Percentiles rank a stretch among this genome's conserved stretches.
Evolutionary conservation across 2,797 vertebrate genomes (phyloP).

Genomic region (Chelidonichthys spinosus): DNA sequence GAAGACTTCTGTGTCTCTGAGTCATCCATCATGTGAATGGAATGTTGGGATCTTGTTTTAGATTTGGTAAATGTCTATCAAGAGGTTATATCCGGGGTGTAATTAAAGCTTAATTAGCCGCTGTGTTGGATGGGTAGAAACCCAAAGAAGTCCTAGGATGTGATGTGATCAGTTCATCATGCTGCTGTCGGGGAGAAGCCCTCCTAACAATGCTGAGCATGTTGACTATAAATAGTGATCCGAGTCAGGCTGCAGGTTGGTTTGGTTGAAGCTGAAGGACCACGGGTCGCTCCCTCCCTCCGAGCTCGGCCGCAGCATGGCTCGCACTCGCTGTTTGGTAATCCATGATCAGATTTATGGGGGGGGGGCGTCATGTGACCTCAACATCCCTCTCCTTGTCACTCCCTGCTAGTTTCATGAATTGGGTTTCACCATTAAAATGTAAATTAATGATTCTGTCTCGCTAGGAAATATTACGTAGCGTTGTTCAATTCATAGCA

Average conservation of each 20-base stretch:
- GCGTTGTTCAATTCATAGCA: neutral
- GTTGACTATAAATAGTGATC: slow-evolving; percentile 21
- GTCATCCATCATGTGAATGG: too few relatives aligned
- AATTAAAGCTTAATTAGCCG: neutral
- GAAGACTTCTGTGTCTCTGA: too few relatives aligned
- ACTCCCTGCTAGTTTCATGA: neutral
- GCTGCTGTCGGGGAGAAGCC: slow-evolving; percentile 3
- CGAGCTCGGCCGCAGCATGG: neutral
- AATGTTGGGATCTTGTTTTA: slow-evolving; percentile 16
- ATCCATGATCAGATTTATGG: neutral
- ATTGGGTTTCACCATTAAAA: neutral
- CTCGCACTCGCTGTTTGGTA: fast-evolving
- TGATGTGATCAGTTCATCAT: slow-evolving; percentile 8
- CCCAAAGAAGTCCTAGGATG: neutral
- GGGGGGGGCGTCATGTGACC: neutral
- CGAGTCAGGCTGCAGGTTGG: neutral
- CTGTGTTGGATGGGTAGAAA: neutral
- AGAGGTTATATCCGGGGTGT: too few relatives aligned
- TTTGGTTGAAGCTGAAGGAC: slow-evolving; percentile 11
- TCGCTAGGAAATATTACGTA: neutral
- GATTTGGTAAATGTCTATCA: too few relatives aligned
- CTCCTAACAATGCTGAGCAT: neutral
- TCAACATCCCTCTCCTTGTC: neutral
- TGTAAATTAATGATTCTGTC: neutral
- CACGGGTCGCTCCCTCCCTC: neutral